Base-by-base conservation (phyloP, 1,140 invertebrate genomes). In the Meloidogyne hapla region DNA sequence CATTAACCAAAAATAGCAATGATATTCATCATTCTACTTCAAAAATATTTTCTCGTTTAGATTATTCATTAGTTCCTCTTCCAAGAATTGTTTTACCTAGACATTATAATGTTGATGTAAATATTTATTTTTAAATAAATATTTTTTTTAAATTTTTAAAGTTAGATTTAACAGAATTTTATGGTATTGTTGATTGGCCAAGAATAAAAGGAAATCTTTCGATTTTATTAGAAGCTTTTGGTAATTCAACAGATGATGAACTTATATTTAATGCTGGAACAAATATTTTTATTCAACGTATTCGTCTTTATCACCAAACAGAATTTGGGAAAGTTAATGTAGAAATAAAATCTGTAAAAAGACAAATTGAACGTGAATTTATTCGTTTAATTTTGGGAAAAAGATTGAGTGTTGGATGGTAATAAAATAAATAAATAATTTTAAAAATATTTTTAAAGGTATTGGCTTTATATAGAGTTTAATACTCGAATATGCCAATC, bases 101-200 rank as follows among this genome's bases (percentile, higher is more conserved):
- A 21, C 85, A 86, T 76, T 86, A 86, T 75, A 83, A 86, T 67
- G 69, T 86, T 6, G 66, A 82, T 62, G 84, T 85, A 33, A 18
- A 48, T 48, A n/a, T 38, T 42, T 80, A n/a, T 62, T n/a, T n/a
- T 23, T 80, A 48, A 64, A 74, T 13, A 40, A 38, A 48, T 38
- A 6, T 33, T 33, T 33, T 13, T 42, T 26, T 25, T 73, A 15
- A 25, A 13, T 15, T 26, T 74, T 74, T 84, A 76, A 40, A 87
- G 85, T 63, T 86, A 21, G 85, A 86, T 70, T 79, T 86, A 15
- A 85, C 85, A 48, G 77, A 83, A 72, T 84, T 87, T 69, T 68
- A 67, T 64, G 70, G 70, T 4, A 8, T 73, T 21, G 56, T 63
- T 23, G 68, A 80, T 13, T 25, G 61, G 48, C 69, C 81, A n/a